Conservation (phyloP, 2,888 invertebrate genomes). For the Carpatolechia fugitivella region DNA sequence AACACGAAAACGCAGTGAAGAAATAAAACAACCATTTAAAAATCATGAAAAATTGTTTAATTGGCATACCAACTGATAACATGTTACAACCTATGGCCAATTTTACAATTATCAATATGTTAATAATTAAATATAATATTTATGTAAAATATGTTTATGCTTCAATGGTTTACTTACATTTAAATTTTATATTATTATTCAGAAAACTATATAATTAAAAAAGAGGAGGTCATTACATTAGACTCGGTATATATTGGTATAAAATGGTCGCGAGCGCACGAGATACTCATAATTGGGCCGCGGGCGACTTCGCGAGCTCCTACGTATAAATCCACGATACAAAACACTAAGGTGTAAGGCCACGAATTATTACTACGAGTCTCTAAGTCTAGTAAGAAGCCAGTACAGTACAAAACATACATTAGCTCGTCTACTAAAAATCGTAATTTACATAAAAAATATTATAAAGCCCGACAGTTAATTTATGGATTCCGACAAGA, state of each 20-base stretch:
- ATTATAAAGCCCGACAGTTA: background rate
- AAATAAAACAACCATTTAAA: slow-evolving; percentile 68
- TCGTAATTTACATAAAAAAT: slow-evolving; percentile 39
- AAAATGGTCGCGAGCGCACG: slow-evolving; percentile 62
- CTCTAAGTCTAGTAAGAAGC: slow-evolving; percentile 53
- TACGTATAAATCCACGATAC: slow-evolving; percentile 52
- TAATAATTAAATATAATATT: slow-evolving; percentile 79
- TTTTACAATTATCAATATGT: slow-evolving; percentile 79
- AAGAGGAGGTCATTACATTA: slow-evolving; percentile 62
- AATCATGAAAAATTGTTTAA: slow-evolving; percentile 80
- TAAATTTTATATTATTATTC: slow-evolving; percentile 77
- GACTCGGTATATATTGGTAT: slow-evolving; percentile 65
- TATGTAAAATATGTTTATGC: slow-evolving; percentile 79
- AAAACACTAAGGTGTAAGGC: slow-evolving; percentile 66
- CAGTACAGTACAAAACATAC: slow-evolving; percentile 37
- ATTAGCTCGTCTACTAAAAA: slow-evolving; percentile 34
- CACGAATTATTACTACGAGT: slow-evolving; percentile 71
- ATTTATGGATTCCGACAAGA: no score
- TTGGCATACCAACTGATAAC: slow-evolving; percentile 78
- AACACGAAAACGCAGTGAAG: no score
- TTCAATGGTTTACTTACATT: slow-evolving; percentile 78
- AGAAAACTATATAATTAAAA: slow-evolving; percentile 64
- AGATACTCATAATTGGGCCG: slow-evolving; percentile 39
- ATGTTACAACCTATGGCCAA: slow-evolving; percentile 79
- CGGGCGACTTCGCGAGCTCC: slow-evolving; percentile 38